phyloP scores from a whole-genome alignment of 2,797 vertebrate species.

The Poecilia wingei region DNA sequence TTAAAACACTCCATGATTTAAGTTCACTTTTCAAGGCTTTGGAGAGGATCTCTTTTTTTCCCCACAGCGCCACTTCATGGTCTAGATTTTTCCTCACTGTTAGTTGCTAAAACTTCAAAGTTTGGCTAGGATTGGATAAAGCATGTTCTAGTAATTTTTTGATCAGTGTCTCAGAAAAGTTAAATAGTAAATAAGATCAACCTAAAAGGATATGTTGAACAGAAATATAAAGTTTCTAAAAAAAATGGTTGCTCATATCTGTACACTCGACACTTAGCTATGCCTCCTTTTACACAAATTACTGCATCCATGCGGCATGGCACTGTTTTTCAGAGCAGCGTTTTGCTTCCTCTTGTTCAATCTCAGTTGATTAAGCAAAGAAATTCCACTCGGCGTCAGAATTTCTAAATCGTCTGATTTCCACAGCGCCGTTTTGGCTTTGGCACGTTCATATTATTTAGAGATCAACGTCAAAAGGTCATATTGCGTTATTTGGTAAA shows the following conservation, averaged over 20 bases:
- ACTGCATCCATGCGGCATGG: background rate
- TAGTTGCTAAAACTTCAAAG: background rate
- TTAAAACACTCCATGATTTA: background rate
- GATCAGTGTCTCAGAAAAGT: background rate
- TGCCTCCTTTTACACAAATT: background rate
- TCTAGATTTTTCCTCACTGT: background rate
- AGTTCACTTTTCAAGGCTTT: background rate
- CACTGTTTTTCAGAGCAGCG: background rate
- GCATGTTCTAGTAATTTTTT: background rate
- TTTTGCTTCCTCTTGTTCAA: background rate
- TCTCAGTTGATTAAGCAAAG: background rate
- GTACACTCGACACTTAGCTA: background rate
- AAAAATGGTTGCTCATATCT: background rate
- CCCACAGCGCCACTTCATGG: background rate
- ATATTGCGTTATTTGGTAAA: constrained; percentile 3
- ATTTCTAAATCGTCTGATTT: background rate
- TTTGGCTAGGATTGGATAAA: background rate
- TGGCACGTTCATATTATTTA: background rate
- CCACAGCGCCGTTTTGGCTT: background rate
- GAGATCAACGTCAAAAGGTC: background rate
- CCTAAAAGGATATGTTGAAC: background rate
- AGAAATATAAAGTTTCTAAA: background rate
- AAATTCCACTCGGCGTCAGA: background rate
- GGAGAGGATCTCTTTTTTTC: background rate
- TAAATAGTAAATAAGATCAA: background rate